Percentiles rank a stretch among this genome's conserved stretches.
Conservation (phyloP, 2,888 invertebrate genomes). For the Gnatocerus cornutus region DNA sequence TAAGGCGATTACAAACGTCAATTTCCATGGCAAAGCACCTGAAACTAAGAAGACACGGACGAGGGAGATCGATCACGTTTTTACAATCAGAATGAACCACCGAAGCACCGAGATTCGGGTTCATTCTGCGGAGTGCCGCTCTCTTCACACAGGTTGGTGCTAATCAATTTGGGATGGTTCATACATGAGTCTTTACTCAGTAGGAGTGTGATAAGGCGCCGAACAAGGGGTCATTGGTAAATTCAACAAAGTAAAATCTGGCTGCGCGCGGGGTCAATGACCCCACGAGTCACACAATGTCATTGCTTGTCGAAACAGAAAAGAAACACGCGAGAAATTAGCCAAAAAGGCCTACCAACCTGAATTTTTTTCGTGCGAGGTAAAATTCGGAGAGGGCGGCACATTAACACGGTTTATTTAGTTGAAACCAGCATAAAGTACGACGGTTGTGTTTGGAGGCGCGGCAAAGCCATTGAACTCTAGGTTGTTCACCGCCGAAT, state of each 20-base stretch:
- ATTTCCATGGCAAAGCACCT: slow-evolving; percentile 53
- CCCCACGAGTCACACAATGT: slow-evolving; percentile 48
- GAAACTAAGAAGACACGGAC: slow-evolving; percentile 45
- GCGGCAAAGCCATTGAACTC: slow-evolving; percentile 69
- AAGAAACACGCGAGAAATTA: slow-evolving; percentile 4
- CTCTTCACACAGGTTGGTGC: slow-evolving; percentile 40
- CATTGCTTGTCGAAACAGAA: slow-evolving; percentile 48
- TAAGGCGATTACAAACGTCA: slow-evolving; percentile 50
- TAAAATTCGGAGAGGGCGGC: slow-evolving; percentile 31
- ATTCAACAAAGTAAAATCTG: slow-evolving; percentile 63
- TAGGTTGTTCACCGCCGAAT: slow-evolving; percentile 71
- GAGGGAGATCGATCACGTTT: slow-evolving; percentile 43
- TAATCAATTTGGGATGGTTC: slow-evolving; percentile 57
- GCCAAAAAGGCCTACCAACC: slow-evolving; percentile 18
- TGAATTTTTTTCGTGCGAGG: slow-evolving; percentile 20
- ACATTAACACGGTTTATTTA: slow-evolving; percentile 46
- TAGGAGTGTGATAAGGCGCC: slow-evolving; percentile 58
- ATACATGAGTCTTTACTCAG: slow-evolving; percentile 52
- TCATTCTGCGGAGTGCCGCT: slow-evolving; percentile 39
- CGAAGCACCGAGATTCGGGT: slow-evolving; percentile 22
- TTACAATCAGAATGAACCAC: slow-evolving; percentile 37
- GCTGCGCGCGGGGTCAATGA: slow-evolving; percentile 57
- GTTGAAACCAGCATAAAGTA: slow-evolving; percentile 53
- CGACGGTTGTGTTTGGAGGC: slow-evolving; percentile 65
- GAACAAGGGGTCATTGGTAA: slow-evolving; percentile 61